These are phyloP conservation scores for Condylostylus longicornis DNA, from an alignment of 1,140 invertebrate genomes.

Conservation along the genomic window DNA sequence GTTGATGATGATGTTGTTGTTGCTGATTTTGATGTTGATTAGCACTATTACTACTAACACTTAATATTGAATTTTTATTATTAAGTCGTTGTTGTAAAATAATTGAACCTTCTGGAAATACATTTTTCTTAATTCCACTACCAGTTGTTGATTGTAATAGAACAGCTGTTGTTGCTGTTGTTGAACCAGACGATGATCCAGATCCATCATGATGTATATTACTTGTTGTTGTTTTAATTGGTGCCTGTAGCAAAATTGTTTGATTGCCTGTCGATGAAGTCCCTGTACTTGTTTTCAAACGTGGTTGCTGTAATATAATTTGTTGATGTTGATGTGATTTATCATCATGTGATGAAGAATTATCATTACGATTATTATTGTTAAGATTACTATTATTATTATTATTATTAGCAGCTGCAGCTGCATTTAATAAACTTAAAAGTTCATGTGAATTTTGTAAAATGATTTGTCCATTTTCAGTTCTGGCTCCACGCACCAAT, in stretches of 20 bases:
- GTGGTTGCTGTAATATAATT: background rate
- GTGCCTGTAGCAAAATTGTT: constrained; percentile 29
- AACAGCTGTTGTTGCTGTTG: background rate
- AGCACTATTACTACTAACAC: too few relatives aligned
- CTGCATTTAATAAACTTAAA: constrained; percentile 24
- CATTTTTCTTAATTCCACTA: constrained; percentile 1
- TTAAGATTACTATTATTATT: too few relatives aligned
- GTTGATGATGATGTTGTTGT: constrained; percentile 9
- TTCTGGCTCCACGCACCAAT: constrained; percentile 28
- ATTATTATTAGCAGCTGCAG: constrained; percentile 15
- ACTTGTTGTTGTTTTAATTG: constrained; percentile 25
- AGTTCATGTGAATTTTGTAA: constrained; percentile 31
- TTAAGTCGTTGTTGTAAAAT: constrained; percentile 5
- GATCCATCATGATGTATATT: too few relatives aligned
- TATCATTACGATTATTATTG: too few relatives aligned
- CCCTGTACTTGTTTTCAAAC: background rate
- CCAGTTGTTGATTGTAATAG: background rate
- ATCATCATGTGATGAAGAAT: too few relatives aligned
- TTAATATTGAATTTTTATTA: background rate
- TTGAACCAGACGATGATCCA: background rate
- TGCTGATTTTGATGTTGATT: constrained; percentile 7
- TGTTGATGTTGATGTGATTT: too few relatives aligned
- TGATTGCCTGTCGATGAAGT: constrained; percentile 6
- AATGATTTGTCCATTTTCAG: constrained; percentile 31
- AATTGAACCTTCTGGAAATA: constrained; percentile 6